Base-by-base conservation (phyloP, 2,113 vertebrate genomes). In the Pseudorhombus dupliciocellatus region DNA sequence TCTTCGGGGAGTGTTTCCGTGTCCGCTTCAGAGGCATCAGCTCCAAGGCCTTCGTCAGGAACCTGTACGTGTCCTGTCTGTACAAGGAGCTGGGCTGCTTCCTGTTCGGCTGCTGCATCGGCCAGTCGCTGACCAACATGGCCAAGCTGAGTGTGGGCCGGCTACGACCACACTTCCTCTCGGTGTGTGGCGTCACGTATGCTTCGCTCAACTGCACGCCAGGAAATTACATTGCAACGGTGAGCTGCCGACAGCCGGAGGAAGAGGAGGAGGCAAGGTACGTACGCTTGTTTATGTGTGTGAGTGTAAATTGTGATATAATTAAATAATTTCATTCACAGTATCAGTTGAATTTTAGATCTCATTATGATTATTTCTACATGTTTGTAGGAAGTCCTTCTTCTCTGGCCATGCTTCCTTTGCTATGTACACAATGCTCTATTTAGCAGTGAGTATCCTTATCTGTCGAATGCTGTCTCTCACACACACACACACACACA, bases 61-160 rank as follows among this genome's bases (percentile, higher is more conserved):
- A 90, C 71, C 77, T 88, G 7, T 93, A 92, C 0, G 60, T 89
- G 30, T 88, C 88, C 4, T 50, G 87, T 25, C 75, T 92, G 48
- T 94, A 94, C 89, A 94, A 94, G 75, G 94, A 95, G 81, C 84
- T 94, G 53, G 93, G 94, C 24, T 88, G 93, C 53, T 94, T 95
- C 84, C 62, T 95, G 31, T 95, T 94, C 0, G 94, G 94, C 3
- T 88, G 81, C 1, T 88, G 87, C 22, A 71, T 94, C 18, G 91
- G 94, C 75, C 94, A 94, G 58, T 95, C 95, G 0, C 66, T 93
- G 37, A 94, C 93, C 57, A 89, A 92, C 68, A 83, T 92, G 46
- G 83, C 93, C 78, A 94, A 93, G 76, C 83, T 94, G 51, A 90
- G 92, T 6, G 78, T 91, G 0, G 92, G 93, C 0, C 87, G 89